Percentiles rank a stretch among this genome's conserved stretches.
Evolutionary conservation across 2,888 invertebrate genomes (phyloP).

Genomic region (Melieria crassipennis): DNA sequence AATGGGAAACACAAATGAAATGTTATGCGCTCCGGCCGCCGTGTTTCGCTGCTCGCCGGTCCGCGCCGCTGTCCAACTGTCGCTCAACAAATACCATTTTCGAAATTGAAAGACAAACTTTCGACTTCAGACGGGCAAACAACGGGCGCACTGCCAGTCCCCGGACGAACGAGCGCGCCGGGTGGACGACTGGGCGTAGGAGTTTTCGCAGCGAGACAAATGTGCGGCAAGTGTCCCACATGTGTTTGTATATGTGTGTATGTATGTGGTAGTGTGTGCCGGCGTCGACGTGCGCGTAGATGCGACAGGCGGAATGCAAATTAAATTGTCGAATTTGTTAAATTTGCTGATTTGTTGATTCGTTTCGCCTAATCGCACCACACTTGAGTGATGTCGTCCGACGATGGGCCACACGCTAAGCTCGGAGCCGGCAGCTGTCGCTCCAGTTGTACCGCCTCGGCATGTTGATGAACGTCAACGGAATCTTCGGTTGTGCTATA

Average conservation of each 20-base stretch:
- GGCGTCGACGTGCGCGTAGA: slow-evolving; percentile 42
- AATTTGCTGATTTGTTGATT: slow-evolving; percentile 64
- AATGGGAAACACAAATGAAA: slow-evolving; percentile 20
- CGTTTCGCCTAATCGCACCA: slow-evolving; percentile 63
- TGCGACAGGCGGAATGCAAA: slow-evolving; percentile 55
- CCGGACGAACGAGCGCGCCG: slow-evolving; percentile 21
- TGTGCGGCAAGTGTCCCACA: slow-evolving; percentile 10
- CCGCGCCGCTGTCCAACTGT: not conserved
- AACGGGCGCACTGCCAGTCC: slow-evolving; percentile 20
- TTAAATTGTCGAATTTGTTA: slow-evolving; percentile 52
- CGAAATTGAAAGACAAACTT: slow-evolving; percentile 64
- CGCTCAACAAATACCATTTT: slow-evolving; percentile 60
- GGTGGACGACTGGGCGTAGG: not conserved
- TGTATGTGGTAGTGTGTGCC: slow-evolving; percentile 22
- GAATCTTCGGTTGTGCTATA: too few relatives aligned
- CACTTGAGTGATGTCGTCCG: too few relatives aligned
- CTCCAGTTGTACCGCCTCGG: too few relatives aligned
- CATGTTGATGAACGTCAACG: too few relatives aligned
- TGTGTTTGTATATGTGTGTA: slow-evolving; percentile 4
- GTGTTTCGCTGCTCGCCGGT: slow-evolving; percentile 6
- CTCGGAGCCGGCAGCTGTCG: not conserved
- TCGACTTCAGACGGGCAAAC: slow-evolving; percentile 46
- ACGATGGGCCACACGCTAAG: too few relatives aligned
- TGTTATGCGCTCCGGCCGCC: slow-evolving; percentile 2
- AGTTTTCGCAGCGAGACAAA: slow-evolving; percentile 2